These are phyloP conservation scores for Amblyopsis rosae DNA, from an alignment of 2,113 vertebrate species.

Conservation along the genomic window DNA sequence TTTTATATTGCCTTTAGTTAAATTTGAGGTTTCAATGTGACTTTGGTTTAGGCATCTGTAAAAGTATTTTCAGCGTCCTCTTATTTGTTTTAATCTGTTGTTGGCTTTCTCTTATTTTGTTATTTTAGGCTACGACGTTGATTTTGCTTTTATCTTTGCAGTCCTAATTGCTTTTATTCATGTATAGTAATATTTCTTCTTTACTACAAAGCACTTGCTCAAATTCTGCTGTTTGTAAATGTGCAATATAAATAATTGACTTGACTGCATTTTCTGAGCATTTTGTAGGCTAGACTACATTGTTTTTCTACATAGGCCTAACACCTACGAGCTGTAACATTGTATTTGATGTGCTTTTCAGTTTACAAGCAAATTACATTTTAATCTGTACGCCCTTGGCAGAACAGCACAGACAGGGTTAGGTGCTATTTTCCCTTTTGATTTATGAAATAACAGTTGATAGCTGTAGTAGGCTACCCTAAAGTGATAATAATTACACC, in stretches of 20 bases:
- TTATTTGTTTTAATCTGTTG: background rate
- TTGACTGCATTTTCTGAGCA: background rate
- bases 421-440: conserved; percentile 20
- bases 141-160: background rate
- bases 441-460: conserved; percentile 48
- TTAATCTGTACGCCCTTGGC: conserved; percentile 28
- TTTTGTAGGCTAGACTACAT: background rate
- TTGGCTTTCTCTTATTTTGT: background rate
- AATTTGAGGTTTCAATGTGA: background rate
- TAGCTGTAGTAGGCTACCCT: conserved; percentile 18
- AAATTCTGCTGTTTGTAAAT: background rate
- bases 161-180: too few species aligned
- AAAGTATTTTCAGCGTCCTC: background rate
- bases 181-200: too few species aligned
- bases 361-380: conserved; percentile 5
- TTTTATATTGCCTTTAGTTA: too few species aligned
- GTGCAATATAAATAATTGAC: too few species aligned
- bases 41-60: background rate
- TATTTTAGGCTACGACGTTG: background rate
- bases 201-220: too few species aligned
- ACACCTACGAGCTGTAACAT: background rate
- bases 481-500: conserved; percentile 38
- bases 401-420: conserved; percentile 6
- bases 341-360: background rate
- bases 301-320: background rate